Percentiles rank a stretch among this genome's conserved stretches.
Evolutionary conservation across 2,888 invertebrate species (phyloP).

Genomic region (Oscheius myriophilus): DNA sequence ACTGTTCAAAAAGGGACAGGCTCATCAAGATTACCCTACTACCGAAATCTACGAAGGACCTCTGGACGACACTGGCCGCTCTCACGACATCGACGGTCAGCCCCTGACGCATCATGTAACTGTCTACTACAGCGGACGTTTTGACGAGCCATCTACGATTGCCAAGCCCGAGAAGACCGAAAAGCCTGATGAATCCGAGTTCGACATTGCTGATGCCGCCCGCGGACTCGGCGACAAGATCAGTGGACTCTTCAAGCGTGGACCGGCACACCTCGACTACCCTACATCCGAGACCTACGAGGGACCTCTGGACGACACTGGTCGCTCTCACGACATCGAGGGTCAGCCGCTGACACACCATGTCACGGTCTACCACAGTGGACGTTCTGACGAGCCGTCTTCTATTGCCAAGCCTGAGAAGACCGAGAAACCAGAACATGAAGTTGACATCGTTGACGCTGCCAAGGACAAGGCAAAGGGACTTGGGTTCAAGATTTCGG

Average conservation of each 20-base stretch:
- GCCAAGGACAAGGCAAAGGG: slow-evolving; percentile 7
- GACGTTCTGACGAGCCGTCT: slow-evolving; percentile 30
- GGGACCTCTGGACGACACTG: slow-evolving; percentile 36
- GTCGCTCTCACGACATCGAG: slow-evolving; percentile 28
- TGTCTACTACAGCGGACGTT: slow-evolving; percentile 39
- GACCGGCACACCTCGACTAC: slow-evolving; percentile 52
- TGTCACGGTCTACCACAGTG: slow-evolving; percentile 41
- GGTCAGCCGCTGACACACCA: slow-evolving; percentile 39
- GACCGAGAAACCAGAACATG: background rate
- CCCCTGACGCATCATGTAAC: slow-evolving; percentile 39
- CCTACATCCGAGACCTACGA: slow-evolving; percentile 37
- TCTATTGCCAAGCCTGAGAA: slow-evolving; percentile 4
- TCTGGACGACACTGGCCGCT: slow-evolving; percentile 25
- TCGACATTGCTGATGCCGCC: slow-evolving; percentile 24
- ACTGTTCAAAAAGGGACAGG: slow-evolving; percentile 46
- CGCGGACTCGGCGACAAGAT: slow-evolving; percentile 36
- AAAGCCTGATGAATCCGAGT: slow-evolving; percentile 1
- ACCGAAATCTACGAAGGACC: slow-evolving; percentile 36
- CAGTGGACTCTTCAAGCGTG: slow-evolving; percentile 49
- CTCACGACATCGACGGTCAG: slow-evolving; percentile 31
- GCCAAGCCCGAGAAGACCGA: slow-evolving; percentile 6
- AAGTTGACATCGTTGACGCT: background rate
- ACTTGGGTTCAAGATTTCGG: slow-evolving; percentile 37
- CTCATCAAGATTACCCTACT: slow-evolving; percentile 55
- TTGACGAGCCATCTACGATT: slow-evolving; percentile 19